Evolutionary conservation across 2,113 vertebrate species (phyloP), one percentile per base, ranked within the genome.

Genomic region (Pundamilia nyererei): DNA sequence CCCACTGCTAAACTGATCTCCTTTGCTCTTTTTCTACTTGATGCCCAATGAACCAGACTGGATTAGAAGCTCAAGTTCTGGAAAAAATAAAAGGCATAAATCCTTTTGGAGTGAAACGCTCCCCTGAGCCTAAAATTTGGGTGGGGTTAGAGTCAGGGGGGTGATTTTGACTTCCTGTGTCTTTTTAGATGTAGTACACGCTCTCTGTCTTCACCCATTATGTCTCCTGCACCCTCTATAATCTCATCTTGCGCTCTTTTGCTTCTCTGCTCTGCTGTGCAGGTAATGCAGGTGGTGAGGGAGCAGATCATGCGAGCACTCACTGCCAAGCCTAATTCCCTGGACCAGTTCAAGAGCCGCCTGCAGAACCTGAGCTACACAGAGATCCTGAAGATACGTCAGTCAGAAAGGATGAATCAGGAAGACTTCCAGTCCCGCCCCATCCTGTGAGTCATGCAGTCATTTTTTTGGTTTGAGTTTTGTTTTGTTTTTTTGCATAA

Each of bases 241-340:
- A 65, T 21, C 72, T 89, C 80, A 83, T 45, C 38, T 11, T 6
- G 17, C 5, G 4, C 42, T 79, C n/a, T 26, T 79, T 54, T 29
- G 4, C 24, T 45, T 70, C 75, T 82, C 81, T 45, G 21, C 58
- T 81, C 42, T 84, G 60, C 65, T 83, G 38, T 83, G 81, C 94
- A 99, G 99, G 99, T 99, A 89, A 99, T 99, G 98, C 99, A 99
- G 96, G 99, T 99, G 96, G 98, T 99, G 96, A 98, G 97, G 95
- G 99, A 99, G 96, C 99, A 99, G 97, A 98, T 99, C 96, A 98
- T 98, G 97, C 98, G 99, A 97, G 98, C 98, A 0, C 97, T 99
- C 89, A 97, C 96, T 92, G 97, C 97, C 96, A 99, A 99, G 98
- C 99, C 99, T 98, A 99, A 98, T 97, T 99, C 98, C 84, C 95